phyloP scores from a whole-genome alignment of 2,797 vertebrate species.

The Sebastes oblongus region DNA sequence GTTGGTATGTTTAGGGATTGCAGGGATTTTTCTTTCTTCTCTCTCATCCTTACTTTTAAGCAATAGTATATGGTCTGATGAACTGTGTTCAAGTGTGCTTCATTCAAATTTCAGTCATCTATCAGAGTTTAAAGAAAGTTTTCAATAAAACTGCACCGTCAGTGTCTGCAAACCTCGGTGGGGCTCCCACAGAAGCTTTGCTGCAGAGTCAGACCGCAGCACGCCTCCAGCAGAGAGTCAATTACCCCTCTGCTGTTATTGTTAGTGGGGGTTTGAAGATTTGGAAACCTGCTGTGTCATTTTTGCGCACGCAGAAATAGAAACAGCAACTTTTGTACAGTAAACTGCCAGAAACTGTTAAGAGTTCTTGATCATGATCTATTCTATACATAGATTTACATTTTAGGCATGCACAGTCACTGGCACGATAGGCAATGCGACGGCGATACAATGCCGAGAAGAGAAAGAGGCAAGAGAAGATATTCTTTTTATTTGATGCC shows the following conservation, averaged over 20 bases:
- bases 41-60: background rate
- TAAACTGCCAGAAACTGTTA: background rate
- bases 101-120: background rate
- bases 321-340: background rate
- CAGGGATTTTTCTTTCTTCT: background rate
- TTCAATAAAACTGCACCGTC: constrained; percentile 4
- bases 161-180: constrained; percentile 11
- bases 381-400: constrained; percentile 16
- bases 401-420: background rate
- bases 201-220: constrained; percentile 30
- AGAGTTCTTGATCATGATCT: background rate
- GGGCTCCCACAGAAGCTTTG: constrained; percentile 11
- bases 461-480: background rate
- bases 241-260: constrained; percentile 41
- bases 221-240: constrained; percentile 34
- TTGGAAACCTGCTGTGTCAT: constrained; percentile 43
- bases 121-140: background rate
- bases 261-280: constrained; percentile 26
- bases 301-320: constrained; percentile 11
- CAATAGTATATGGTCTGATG: too few species aligned
- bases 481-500: background rate
- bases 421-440: background rate
- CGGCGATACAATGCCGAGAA: background rate
- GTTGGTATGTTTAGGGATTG: background rate
- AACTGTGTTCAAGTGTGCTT: too few species aligned